phyloP scores from a whole-genome alignment of 2,113 vertebrate species.

The Rattus rattus region DNA sequence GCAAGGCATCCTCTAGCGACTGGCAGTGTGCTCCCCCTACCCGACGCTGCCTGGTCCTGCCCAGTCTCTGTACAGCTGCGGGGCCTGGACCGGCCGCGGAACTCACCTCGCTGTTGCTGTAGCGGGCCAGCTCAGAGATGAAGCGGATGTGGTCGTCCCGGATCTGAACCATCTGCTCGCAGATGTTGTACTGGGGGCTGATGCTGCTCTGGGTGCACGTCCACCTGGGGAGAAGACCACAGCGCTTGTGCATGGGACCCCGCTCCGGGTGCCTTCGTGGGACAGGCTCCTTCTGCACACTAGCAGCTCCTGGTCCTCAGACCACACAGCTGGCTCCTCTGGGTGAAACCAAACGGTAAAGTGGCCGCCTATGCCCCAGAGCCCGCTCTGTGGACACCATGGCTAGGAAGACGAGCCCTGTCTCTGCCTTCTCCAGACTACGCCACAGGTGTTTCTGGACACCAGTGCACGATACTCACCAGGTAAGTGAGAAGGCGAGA shows the following conservation, averaged over 20 bases:
- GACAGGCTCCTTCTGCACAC: conserved; percentile 41
- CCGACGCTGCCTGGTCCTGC: accelerated
- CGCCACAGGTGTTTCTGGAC: not conserved
- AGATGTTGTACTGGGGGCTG: conserved; percentile 99
- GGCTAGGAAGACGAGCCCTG: not conserved
- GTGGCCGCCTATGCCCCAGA: not conserved
- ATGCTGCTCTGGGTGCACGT: conserved; percentile 99
- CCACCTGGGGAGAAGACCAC: conserved; percentile 91
- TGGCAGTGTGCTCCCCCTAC: accelerated
- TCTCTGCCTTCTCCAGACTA: not conserved
- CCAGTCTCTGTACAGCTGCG: not conserved
- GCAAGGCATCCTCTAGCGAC: not conserved
- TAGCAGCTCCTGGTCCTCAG: conserved; percentile 49
- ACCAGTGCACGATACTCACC: conserved; percentile 56
- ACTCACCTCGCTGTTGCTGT: conserved; percentile 98
- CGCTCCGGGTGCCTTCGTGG: not conserved
- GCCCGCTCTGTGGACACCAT: not conserved
- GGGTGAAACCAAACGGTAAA: not conserved
- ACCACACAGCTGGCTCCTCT: not conserved
- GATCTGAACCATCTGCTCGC: conserved; percentile 99
- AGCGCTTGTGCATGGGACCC: conserved; percentile 11
- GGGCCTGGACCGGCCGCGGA: not conserved
- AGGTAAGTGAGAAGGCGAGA: not conserved
- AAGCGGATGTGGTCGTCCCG: conserved; percentile 99
- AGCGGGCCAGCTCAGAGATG: conserved; percentile 98